Evolutionary conservation across 2,888 invertebrate genomes (phyloP).

Genomic region (Antheraea yamamai): DNA sequence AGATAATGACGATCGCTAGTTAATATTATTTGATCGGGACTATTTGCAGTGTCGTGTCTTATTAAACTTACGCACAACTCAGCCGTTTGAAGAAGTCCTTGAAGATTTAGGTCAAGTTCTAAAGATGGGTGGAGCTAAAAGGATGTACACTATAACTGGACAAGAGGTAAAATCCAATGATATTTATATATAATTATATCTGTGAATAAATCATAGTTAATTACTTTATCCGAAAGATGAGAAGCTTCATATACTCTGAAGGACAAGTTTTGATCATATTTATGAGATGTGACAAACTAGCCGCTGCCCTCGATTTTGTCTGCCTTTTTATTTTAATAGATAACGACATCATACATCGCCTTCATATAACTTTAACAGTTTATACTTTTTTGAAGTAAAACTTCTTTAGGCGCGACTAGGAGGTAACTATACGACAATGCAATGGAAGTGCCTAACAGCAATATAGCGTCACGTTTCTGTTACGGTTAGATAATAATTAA

Average conservation of each 20-base stretch:
- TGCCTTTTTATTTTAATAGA: no score
- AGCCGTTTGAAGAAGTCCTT: conserved; percentile 96
- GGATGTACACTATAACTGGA: conserved; percentile 95
- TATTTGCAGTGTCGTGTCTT: conserved; percentile 91
- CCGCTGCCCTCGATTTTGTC: no score
- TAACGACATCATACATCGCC: no score
- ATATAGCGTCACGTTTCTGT: no score
- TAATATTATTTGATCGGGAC: conserved; percentile 12
- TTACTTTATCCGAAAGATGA: neutral
- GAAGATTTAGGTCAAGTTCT: conserved; percentile 96
- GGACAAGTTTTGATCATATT: neutral
- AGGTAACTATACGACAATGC: no score
- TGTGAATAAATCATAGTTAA: neutral
- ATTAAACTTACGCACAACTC: conserved; percentile 94
- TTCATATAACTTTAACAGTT: no score
- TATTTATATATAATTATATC: neutral
- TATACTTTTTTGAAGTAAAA: no score
- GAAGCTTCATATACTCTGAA: no score
- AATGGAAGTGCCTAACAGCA: no score
- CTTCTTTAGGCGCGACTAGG: no score
- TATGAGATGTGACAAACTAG: neutral
- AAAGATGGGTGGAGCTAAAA: conserved; percentile 94
- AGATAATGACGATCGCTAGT: neutral
- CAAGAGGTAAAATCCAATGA: conserved; percentile 86
- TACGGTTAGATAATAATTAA: no score